These are phyloP conservation scores for Tipula helvola DNA, from an alignment of 2,888 invertebrate genomes.

Conservation along the genomic window DNA sequence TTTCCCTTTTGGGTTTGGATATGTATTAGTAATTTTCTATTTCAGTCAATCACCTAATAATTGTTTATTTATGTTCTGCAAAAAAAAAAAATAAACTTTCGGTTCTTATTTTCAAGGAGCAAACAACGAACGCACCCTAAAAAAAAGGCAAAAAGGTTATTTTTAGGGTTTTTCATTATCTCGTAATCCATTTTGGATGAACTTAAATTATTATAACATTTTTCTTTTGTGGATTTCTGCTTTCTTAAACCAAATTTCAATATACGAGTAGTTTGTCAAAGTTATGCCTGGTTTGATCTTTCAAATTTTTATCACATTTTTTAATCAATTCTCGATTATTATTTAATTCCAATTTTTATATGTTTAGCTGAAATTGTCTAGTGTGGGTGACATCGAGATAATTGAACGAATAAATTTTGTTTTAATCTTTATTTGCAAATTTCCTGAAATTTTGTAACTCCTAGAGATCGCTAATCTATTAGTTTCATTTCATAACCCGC, in stretches of 20 bases:
- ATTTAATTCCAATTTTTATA: no score
- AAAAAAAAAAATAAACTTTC: not conserved
- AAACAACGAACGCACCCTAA: not conserved
- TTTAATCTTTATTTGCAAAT: no score
- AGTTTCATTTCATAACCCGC: no score
- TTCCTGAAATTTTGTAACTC: no score
- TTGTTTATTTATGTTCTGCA: not conserved
- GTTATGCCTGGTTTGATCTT: no score
- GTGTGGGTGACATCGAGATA: no score
- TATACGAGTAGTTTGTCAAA: no score
- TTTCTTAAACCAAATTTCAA: not conserved
- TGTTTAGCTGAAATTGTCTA: no score
- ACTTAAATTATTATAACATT: not conserved
- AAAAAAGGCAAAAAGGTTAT: not conserved
- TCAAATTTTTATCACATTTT: no score
- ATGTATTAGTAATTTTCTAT: not conserved
- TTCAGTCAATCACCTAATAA: not conserved
- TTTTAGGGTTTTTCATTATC: not conserved
- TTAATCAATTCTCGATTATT: no score
- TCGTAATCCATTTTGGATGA: not conserved
- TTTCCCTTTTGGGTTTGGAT: not conserved
- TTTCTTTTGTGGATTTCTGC: not conserved
- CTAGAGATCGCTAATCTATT: no score
- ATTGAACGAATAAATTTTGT: no score
- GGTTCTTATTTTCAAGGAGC: not conserved